Base-by-base conservation (phyloP, 2,113 vertebrate genomes). In the Oreotragus oreotragus region DNA sequence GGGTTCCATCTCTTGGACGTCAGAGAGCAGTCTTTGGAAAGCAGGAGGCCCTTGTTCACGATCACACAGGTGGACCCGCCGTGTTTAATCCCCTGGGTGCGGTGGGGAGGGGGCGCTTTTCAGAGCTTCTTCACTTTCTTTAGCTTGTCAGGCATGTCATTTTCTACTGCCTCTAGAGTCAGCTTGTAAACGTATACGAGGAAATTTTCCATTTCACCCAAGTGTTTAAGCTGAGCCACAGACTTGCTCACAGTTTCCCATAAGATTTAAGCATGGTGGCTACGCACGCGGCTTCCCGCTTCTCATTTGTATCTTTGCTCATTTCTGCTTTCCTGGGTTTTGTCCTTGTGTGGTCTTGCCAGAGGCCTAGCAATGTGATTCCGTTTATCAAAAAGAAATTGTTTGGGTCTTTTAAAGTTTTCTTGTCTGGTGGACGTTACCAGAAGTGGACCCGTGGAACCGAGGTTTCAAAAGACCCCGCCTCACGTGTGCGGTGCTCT, bases 251-350 rank as follows among this genome's bases (percentile, higher is more conserved):
- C 1, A 19, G 7, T 21, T 14, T 13, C 53, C 66, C 14, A 6
- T 13, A 76, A 43, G 62, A 33, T 53, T 83, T 43, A n/a, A 14
- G 7, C 9, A 0, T 3, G 28, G 14, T 5, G 39, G 10, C 28
- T 6, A 1, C 1, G 1, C 0, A 5, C 0, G 0, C 2, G n/a
- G 7, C 19, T 14, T 1, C 4, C 3, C 51, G 14, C 3, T 7
- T 5, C 76, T 19, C 16, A 2, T 43, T 2, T 7, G 17, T 1
- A 1, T 7, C 25, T 2, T 1, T 3, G 21, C n/a, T 23, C 14
- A 0, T 9, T 84, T 43, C 64, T 45, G 15, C 28, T n/a, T 3
- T 7, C 43, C 80, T 3, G 21, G 11, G 2, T 51, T 51, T 39
- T 51, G 23, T 47, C 19, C 49, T 51, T 21, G 7, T 17, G 51